phyloP scores from a whole-genome alignment of 2,888 invertebrate genomes.

The Tipula vernalis region DNA sequence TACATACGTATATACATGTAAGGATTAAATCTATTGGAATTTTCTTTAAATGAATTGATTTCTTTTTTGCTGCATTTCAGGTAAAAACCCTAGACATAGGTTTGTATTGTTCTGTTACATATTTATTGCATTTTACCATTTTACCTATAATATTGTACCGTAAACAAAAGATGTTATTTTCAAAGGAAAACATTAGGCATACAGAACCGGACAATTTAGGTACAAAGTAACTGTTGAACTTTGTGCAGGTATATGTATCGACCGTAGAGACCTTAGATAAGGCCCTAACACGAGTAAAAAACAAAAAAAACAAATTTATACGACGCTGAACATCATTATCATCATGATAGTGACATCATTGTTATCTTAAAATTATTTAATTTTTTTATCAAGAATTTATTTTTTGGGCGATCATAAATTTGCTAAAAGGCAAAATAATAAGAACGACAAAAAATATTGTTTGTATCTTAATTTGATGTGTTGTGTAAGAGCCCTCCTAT shows the following conservation, averaged over 20 bases:
- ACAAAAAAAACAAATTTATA: not conserved
- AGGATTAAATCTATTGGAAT: constrained; percentile 4
- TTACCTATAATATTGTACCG: not conserved
- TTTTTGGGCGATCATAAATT: not conserved
- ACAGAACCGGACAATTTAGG: not conserved
- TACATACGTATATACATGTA: not conserved
- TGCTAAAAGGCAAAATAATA: not conserved
- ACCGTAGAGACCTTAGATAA: not conserved
- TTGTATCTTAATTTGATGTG: not conserved
- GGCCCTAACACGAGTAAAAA: not conserved
- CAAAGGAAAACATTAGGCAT: not conserved
- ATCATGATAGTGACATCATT: not conserved
- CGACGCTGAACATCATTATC: not conserved
- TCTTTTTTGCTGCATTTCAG: not conserved
- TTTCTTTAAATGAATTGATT: not conserved
- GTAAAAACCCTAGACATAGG: not conserved
- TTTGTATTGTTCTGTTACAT: not conserved
- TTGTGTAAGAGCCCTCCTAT: not conserved
- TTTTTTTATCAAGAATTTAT: not conserved
- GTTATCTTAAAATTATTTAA: not conserved
- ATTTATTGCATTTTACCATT: not conserved
- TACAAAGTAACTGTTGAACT: not conserved
- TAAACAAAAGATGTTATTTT: not conserved
- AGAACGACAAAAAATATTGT: not conserved
- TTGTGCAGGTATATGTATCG: not conserved